Conservation (phyloP, 2,113 vertebrate species). For the Lophotis ruficrista region DNA sequence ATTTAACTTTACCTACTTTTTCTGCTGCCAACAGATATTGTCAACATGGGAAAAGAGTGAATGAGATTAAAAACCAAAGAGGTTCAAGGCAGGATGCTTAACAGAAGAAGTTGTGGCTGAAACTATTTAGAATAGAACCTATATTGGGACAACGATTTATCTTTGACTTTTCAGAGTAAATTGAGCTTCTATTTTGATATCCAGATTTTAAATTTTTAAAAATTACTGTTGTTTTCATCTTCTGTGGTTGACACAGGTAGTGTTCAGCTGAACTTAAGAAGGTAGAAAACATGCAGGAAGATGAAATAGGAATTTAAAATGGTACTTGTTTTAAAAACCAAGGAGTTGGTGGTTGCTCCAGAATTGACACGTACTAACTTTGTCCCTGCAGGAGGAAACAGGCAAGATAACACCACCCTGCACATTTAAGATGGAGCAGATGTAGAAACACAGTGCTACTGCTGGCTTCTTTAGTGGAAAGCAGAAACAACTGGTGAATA, state of each 20-base stretch:
- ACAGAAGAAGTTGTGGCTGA: neutral
- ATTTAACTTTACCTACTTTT: neutral
- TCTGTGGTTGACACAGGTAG: neutral
- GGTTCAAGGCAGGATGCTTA: neutral
- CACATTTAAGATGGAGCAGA: neutral
- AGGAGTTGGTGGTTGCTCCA: neutral
- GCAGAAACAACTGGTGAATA: rapidly evolving
- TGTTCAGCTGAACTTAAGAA: neutral
- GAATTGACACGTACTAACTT: neutral
- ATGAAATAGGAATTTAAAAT: neutral
- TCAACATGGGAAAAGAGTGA: neutral
- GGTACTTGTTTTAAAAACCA: neutral
- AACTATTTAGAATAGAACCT: neutral
- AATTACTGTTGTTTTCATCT: neutral
- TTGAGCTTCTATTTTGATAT: neutral
- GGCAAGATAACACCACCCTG: rapidly evolving
- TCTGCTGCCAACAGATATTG: neutral
- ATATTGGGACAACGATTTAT: neutral
- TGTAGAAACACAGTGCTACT: neutral
- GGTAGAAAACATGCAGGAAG: rapidly evolving
- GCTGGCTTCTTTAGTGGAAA: neutral
- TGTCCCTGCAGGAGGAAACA: neutral
- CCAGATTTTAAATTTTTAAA: neutral
- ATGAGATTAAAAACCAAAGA: neutral
- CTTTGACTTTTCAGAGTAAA: neutral